Evolutionary conservation across 2,797 vertebrate species (phyloP).

Genomic region (Bryconaethiops microstoma): DNA sequence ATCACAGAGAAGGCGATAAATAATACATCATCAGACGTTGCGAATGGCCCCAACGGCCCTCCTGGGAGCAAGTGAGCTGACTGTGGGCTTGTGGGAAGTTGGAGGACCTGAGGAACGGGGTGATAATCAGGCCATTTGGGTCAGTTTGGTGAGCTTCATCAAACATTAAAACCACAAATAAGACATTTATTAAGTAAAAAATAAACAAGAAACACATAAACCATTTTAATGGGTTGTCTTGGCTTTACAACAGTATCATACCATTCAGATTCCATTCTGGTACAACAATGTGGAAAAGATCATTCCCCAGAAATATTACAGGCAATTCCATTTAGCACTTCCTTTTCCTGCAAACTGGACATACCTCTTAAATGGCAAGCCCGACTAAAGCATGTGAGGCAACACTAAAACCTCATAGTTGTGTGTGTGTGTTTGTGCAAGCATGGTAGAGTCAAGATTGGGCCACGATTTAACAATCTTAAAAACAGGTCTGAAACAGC

Average conservation of each 20-base stretch:
- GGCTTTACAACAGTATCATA: background rate
- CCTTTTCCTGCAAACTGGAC: conserved; percentile 3
- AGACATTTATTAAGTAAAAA: conserved; percentile 4
- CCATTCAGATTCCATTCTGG: conserved; percentile 17
- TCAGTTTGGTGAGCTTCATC: background rate
- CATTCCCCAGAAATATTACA: background rate
- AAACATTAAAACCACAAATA: background rate
- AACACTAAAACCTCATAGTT: background rate
- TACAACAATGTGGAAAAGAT: conserved; percentile 21
- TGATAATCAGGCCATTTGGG: background rate
- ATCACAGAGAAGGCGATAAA: conserved; percentile 16
- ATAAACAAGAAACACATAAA: background rate
- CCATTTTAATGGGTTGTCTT: conserved; percentile 16
- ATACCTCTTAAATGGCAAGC: background rate
- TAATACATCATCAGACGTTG: conserved; percentile 49
- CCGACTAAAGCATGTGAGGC: background rate
- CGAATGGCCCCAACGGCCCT: conserved; percentile 41
- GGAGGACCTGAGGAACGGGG: conserved; percentile 3
- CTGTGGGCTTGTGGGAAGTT: conserved; percentile 51
- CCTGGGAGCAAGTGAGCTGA: conserved; percentile 42
- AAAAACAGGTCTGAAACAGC: background rate
- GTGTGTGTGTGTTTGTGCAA: background rate
- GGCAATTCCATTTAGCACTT: conserved; percentile 9
- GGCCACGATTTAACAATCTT: background rate
- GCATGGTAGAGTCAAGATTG: background rate